Base-by-base conservation (phyloP, 2,797 vertebrate genomes). In the Psittacula echo region DNA sequence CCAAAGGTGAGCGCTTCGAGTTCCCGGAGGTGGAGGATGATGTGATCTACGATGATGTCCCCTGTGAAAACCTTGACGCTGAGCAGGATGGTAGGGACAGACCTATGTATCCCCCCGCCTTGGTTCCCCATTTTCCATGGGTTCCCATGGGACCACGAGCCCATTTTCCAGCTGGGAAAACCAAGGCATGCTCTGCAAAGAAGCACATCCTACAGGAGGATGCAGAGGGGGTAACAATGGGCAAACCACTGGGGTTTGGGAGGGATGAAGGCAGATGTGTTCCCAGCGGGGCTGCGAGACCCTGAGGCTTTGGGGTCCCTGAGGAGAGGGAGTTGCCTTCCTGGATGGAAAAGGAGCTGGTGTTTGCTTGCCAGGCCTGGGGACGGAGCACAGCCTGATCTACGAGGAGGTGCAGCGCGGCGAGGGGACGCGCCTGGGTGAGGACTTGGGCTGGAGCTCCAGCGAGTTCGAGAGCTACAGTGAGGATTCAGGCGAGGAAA, bases 401-500 rank as follows among this genome's bases (percentile, higher is more conserved):
- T 99, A 98, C 2, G 98, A 99, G 95, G 98, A 99, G 18, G 98
- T 98, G 44, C 98, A 98, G 88, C 98, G 97, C 7, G 97, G 98
- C 4, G 95, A 93, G 6, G 95, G 75, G 1, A 93, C 70, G 3
- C 96, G 95, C 13, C 97, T 97, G 9, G 66, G 95, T 0, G 98
- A 98, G 95, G 98, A 99, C 48, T 75, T 98, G 74, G 99, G 98
- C 68, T 99, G 99, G 99, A 99, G 99, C 98, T 99, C 99, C 97
- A 99, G 99, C 2, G 99, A 99, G 96, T 99, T 99, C 6, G 99
- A 99, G 97, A 99, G 99, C 98, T 99, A 99, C 78, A 99, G 99
- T 5, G 99, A 99, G 85, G 99, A 99, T 76, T 99, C 99, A 0
- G 99, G 98, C 26, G 98, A 98, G 17, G 99, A 99, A 86, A 96